Base-by-base conservation (phyloP, 2,888 invertebrate species). In the Octonoba sinensis region DNA sequence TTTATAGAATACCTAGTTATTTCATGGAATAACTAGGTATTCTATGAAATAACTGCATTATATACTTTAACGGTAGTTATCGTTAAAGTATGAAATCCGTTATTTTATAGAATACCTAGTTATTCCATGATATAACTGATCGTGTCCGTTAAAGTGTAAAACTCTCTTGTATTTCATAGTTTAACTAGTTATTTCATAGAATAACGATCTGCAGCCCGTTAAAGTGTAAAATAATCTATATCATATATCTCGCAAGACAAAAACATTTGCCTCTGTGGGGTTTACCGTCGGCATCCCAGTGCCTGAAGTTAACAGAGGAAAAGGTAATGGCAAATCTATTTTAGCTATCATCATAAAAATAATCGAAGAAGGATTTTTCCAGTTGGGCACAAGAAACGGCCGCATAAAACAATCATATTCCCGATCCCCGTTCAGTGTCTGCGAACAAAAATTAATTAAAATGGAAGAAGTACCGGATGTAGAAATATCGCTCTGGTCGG, bases 401-500 rank as follows among this genome's bases (percentile, higher is more conserved):
- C n/a, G n/a, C n/a, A n/a, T 69, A 69, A 69, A 69, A 69, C 69
- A 69, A 57, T 57, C 57, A 60, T 71, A 62, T 72, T 72, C 72
- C 72, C 62, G 54, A 72, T 64, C 74, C 59, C 57, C 65, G 74
- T 75, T 75, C 74, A 75, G 74, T 59, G 74, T 75, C 74, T 75
- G 57, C 59, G 74, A 66, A 75, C 66, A 66, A 75, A 75, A 75
- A 75, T 67, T 69, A 70, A 70, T 70, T 76, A 56, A 76, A 70
- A 70, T 76, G 54, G 70, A 76, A 76, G 76, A 76, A 76, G 76
- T 76, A 54, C 76, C 69, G 56, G 69, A 76, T 76, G 62, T 76
- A 76, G 76, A 76, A 64, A 76, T 70, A 71, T 71, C 78, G 78
- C 65, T 78, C 78, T 13, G 57, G 71, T 78, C 66, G 78, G 78